Evolutionary conservation across 2,797 vertebrate genomes (phyloP).

Genomic region (Poecilia picta): DNA sequence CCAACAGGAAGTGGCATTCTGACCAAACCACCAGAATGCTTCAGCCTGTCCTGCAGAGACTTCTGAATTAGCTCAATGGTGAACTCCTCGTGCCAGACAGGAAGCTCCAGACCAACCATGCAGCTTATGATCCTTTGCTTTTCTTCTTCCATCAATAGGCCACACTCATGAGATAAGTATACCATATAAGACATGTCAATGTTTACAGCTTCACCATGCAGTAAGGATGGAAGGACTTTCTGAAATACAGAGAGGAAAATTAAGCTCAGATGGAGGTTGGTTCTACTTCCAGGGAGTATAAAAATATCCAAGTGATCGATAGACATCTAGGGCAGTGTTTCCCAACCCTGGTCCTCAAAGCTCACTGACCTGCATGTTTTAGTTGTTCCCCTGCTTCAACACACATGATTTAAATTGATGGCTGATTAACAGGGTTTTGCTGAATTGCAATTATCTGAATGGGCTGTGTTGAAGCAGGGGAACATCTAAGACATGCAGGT

Average conservation of each 20-base stretch:
- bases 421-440: too few species aligned
- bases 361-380: too few species aligned
- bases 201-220: slow-evolving; percentile 86
- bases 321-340: background rate
- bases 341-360: too few species aligned
- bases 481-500: too few species aligned
- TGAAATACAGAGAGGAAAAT: slow-evolving; percentile 35
- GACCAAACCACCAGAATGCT: slow-evolving; percentile 81
- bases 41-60: slow-evolving; percentile 80
- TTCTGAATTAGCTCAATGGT: slow-evolving; percentile 80
- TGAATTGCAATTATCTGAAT: too few species aligned
- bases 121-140: slow-evolving; percentile 82
- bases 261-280: background rate
- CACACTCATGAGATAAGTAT: slow-evolving; percentile 76
- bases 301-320: background rate
- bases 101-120: slow-evolving; percentile 84
- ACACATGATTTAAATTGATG: too few species aligned
- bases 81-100: slow-evolving; percentile 81
- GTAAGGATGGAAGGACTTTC: slow-evolving; percentile 82
- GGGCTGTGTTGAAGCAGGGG: too few species aligned
- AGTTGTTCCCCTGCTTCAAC: too few species aligned
- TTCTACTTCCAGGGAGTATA: background rate
- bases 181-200: slow-evolving; percentile 88
- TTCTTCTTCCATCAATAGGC: slow-evolving; percentile 69
- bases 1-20: slow-evolving; percentile 84